Percentiles rank a stretch among this genome's conserved stretches.
These are phyloP conservation scores for Poeciliopsis turrubarensis DNA, from an alignment of 2,113 vertebrate genomes.

Conservation along the genomic window DNA sequence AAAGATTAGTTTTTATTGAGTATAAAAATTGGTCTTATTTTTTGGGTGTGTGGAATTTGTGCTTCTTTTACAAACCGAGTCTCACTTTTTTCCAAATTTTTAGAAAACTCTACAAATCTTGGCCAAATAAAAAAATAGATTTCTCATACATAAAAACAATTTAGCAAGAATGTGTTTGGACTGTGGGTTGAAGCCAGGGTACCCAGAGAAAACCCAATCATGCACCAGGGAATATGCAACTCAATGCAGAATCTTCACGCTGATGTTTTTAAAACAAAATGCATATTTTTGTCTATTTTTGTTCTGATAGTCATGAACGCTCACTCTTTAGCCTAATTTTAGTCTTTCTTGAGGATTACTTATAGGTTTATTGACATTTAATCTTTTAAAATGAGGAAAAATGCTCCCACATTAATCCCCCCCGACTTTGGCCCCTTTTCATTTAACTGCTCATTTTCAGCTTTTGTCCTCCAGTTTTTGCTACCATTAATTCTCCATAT, in stretches of 20 bases:
- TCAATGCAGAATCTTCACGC: not conserved
- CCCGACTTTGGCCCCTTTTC: not conserved
- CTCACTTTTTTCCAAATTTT: not conserved
- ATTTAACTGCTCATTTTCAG: constrained; percentile 43
- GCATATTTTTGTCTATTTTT: not conserved
- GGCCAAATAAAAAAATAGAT: not conserved
- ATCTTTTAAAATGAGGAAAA: constrained; percentile 18
- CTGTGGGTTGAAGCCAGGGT: not conserved
- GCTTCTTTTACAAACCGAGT: not conserved
- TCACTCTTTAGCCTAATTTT: not conserved
- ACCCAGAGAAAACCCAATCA: not conserved
- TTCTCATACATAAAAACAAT: not conserved
- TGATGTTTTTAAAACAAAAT: not conserved
- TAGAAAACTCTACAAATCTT: not conserved
- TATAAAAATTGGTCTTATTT: not conserved
- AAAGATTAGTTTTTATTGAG: not conserved
- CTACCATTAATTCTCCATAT: constrained; percentile 45
- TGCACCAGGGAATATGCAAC: not conserved
- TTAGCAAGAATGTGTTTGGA: not conserved
- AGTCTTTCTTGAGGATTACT: not conserved
- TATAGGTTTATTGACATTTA: constrained; percentile 7
- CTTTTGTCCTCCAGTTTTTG: constrained; percentile 35
- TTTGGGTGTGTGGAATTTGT: not conserved
- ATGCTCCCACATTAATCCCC: constrained; percentile 1
- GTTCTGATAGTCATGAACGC: not conserved